Base-by-base conservation (phyloP, 2,113 vertebrate species). In the Nannobrachium achirus region DNA sequence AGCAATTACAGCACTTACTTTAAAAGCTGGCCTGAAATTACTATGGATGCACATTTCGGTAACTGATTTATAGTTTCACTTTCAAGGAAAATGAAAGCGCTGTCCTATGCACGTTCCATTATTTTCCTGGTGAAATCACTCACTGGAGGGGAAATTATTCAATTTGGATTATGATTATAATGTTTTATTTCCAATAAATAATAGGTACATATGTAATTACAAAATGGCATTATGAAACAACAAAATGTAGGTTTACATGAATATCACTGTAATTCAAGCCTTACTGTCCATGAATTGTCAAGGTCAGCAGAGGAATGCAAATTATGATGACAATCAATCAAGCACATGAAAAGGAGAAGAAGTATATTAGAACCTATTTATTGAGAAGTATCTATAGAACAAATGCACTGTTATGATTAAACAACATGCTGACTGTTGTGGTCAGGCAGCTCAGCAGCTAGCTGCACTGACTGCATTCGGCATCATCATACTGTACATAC, bases 391-490 rank as follows among this genome's bases (percentile, higher is more conserved):
- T 73, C 33, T 70, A 50, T 7, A 62, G 20, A 76, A 75, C 65
- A 77, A 68, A 75, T 20, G 49, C n/a, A 49, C 66, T 45, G n/a
- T 63, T 71, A 6, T 66, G 16, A 58, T 46, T 16, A 65, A 67
- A 81, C 82, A 88, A 76, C 69, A 68, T 1, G 50, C 55, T 75
- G 56, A 76, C 57, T 70, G 50, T 65, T 79, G 65, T 83, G 74
- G 49, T 66, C 69, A 66, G 49, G 59, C 56, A 77, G 74, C 76
- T 87, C 71, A 82, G 84, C 85, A 82, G 71, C 75, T 77, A n/a
- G n/a, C 60, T 69, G 51, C 50, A 44, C 53, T 67, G 78, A 74
- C 77, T 82, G 75, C 1, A 49, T 33, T 63, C 71, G 61, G 59
- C 75, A 73, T 77, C 62, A 59, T n/a, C n/a, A n/a, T n/a, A n/a